Conservation (phyloP, 2,113 vertebrate species). For the Eolophus roseicapilla region DNA sequence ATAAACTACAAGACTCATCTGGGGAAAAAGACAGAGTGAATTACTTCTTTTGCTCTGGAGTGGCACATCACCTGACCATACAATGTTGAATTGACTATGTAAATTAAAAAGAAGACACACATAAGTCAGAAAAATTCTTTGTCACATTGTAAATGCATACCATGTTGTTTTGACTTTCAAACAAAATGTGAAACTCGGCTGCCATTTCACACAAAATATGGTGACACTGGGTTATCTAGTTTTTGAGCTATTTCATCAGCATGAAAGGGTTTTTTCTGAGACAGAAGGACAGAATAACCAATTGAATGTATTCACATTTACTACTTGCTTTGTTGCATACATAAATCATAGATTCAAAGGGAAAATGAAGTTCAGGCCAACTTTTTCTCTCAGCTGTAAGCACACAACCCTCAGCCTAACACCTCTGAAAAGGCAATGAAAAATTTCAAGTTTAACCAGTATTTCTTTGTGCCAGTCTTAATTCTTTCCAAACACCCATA, state of each 20-base stretch:
- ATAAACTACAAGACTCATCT: background rate
- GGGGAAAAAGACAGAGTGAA: background rate
- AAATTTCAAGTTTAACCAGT: background rate
- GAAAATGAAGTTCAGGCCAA: conserved; percentile 7
- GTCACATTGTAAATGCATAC: conserved; percentile 27
- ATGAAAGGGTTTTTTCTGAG: background rate
- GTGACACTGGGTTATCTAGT: conserved; percentile 43
- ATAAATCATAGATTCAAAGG: conserved; percentile 23
- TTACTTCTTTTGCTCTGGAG: conserved; percentile 17
- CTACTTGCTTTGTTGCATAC: conserved; percentile 18
- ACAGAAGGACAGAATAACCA: conserved; percentile 26
- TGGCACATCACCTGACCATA: background rate
- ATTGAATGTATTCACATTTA: conserved; percentile 44
- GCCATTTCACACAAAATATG: conserved; percentile 37
- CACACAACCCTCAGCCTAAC: background rate
- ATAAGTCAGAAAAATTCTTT: conserved; percentile 34
- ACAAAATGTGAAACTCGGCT: background rate
- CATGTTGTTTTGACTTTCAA: conserved; percentile 29
- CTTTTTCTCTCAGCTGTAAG: background rate
- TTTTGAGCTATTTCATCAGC: conserved; percentile 58
- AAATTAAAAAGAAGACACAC: background rate
- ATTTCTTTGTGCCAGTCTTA: background rate
- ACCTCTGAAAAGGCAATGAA: background rate
- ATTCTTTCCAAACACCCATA: background rate
- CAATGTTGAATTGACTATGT: background rate